Evolutionary conservation across 2,888 invertebrate genomes (phyloP), one percentile per base, ranked within the genome.

Genomic region (Branchinecta sandiegonensis): DNA sequence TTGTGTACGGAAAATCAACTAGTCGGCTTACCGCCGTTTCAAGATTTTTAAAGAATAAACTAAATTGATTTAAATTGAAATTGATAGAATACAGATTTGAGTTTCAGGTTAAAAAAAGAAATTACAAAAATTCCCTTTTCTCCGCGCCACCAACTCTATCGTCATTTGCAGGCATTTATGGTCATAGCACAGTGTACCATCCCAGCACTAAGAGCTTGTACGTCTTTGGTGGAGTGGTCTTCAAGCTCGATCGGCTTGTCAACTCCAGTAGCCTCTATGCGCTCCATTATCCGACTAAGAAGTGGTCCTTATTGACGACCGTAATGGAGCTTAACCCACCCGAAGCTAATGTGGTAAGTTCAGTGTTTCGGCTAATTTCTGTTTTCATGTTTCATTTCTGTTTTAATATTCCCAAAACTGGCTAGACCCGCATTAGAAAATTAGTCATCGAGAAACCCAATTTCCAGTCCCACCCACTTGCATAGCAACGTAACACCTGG

Each of bases 141-240:
- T 47, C 63, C 23, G 50, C 11, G 48, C 37, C 8, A 47, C 37
- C 37, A 37, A 37, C 37, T 37, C 6, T 37, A 6, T 37, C 37
- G 37, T 46, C 17, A 12, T 67, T 69, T 72, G 37, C 73, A 80
- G 81, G 81, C 48, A 82, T 93, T 47, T 94, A 89, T 75, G 94
- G 94, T 0, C 95, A 95, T 76, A 88, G 87, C 67, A 87, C 93
- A 0, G 90, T 94, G 0, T 94, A 90, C 76, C 90, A 94, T 74
- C 79, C 83, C 0, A 83, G 83, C 46, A 88, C 89, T 0, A 86
- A 90, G 73, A 88, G 89, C 74, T 83, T 95, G 69, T 95, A 94
- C 75, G 83, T 95, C 0, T 94, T 90, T 76, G 95, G 95, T 8
- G 95, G 95, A 8, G 86, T 89, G 73, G 79, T 87, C 5, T 90